Evolutionary conservation across 2,797 vertebrate species (phyloP).

Genomic region (Rhincodon typus): DNA sequence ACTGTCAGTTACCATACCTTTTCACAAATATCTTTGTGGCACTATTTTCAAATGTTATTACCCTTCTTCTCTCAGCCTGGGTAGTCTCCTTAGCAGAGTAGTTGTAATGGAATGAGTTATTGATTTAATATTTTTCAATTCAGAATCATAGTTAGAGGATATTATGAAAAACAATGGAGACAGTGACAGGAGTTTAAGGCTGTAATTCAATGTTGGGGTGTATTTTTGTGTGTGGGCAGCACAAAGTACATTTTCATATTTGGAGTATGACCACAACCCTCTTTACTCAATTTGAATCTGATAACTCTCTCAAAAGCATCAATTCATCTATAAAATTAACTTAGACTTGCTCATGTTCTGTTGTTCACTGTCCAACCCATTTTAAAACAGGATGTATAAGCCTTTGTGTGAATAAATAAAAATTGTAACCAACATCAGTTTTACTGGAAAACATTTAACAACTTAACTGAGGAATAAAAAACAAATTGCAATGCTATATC

Average conservation of each 20-base stretch:
- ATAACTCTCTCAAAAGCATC: not conserved
- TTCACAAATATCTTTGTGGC: conserved; percentile 7
- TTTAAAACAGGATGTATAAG: not conserved
- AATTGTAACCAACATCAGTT: not conserved
- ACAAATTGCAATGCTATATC: no score
- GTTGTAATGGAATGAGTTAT: conserved; percentile 35
- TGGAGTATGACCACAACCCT: not conserved
- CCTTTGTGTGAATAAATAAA: not conserved
- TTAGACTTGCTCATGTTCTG: not conserved
- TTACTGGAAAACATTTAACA: not conserved
- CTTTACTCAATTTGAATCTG: not conserved
- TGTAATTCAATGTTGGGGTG: conserved; percentile 23
- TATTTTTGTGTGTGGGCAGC: not conserved
- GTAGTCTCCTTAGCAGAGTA: not conserved
- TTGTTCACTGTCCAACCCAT: not conserved
- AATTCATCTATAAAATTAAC: conserved; percentile 17
- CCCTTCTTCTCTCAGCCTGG: not conserved
- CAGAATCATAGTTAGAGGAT: conserved; percentile 3
- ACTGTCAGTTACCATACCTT: not conserved
- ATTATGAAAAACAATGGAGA: conserved; percentile 3
- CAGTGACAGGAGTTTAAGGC: not conserved
- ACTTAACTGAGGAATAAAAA: no score
- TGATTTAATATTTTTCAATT: conserved; percentile 30
- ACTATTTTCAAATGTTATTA: conserved; percentile 25
- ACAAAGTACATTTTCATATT: not conserved